Conservation (phyloP, 2,797 vertebrate species). For the Huso huso region DNA sequence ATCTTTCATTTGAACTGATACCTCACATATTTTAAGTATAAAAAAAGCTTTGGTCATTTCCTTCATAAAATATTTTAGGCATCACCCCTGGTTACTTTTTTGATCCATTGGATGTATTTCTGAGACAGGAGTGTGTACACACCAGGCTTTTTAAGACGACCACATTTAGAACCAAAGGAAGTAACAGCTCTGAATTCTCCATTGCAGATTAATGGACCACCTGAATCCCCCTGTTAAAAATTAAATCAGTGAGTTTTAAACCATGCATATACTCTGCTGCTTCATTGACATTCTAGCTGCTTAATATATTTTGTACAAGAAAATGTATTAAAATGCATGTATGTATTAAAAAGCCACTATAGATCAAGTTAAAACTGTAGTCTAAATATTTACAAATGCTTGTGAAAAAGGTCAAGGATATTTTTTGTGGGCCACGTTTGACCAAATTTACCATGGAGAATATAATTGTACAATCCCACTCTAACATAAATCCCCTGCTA, state of each 20-base stretch:
- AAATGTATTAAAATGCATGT: not conserved
- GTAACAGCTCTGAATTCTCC: conserved; percentile 10
- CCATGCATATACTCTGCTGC: not conserved
- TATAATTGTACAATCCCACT: too few relatives aligned
- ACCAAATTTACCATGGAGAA: too few relatives aligned
- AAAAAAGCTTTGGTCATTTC: too few relatives aligned
- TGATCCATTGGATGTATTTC: conserved; percentile 19
- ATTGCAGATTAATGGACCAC: conserved; percentile 46
- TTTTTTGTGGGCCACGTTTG: too few relatives aligned
- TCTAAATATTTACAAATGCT: not conserved
- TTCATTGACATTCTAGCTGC: too few relatives aligned
- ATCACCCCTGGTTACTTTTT: conserved; percentile 1
- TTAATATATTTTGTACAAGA: too few relatives aligned
- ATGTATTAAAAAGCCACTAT: not conserved
- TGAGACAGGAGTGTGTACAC: conserved; percentile 18
- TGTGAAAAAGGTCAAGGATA: not conserved
- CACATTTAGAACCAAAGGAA: conserved; percentile 17
- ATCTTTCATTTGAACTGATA: too few relatives aligned
- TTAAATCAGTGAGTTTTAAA: not conserved
- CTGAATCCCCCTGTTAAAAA: conserved; percentile 50
- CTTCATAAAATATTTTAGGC: too few relatives aligned
- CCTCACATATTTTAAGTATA: too few relatives aligned
- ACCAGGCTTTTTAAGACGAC: conserved; percentile 18
- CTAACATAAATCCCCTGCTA: too few relatives aligned
- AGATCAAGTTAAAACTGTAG: not conserved